A percentile compares a stretch with the other conserved stretches of the same genome.
Evolutionary conservation across 2,888 invertebrate genomes (phyloP).

Genomic region (Steromphala cineraria): DNA sequence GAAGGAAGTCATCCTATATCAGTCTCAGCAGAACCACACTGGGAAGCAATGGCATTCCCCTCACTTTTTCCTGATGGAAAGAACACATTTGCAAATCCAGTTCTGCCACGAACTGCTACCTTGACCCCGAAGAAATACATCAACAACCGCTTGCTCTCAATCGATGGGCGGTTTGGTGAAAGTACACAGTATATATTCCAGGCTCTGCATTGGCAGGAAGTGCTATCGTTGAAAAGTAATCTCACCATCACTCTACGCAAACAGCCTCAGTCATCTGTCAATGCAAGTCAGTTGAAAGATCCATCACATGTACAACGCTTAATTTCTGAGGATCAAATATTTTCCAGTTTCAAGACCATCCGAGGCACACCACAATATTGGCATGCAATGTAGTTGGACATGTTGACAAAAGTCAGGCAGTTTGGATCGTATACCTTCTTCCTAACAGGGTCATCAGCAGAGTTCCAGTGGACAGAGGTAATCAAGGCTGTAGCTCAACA

Average conservation of each 20-base stretch:
- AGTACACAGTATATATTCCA: constrained; percentile 33
- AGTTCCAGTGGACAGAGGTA: constrained; percentile 43
- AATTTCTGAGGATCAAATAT: constrained; percentile 32
- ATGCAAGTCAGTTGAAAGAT: constrained; percentile 30
- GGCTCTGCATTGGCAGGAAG: constrained; percentile 30
- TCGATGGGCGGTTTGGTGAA: constrained; percentile 33
- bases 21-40: constrained; percentile 22
- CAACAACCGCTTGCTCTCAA: constrained; percentile 17
- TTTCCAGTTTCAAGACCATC: constrained; percentile 34
- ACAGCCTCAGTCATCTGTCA: constrained; percentile 15
- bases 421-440: constrained; percentile 43
- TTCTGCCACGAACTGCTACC: not conserved
- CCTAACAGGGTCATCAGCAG: constrained; percentile 39
- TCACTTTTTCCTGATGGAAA: constrained; percentile 28
- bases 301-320: constrained; percentile 5
- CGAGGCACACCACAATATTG: constrained; percentile 36
- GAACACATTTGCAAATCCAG: constrained; percentile 4
- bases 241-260: constrained; percentile 29
- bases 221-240: constrained; percentile 17
- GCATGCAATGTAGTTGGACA: constrained; percentile 38
- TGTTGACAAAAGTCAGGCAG: constrained; percentile 41
- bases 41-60: constrained; percentile 31
- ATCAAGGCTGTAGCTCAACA: constrained; percentile 35
- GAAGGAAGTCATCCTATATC: constrained; percentile 32
- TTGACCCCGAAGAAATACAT: constrained; percentile 28